These are phyloP conservation scores for Pagetopsis macropterus DNA, from an alignment of 2,797 vertebrate species.

Conservation along the genomic window DNA sequence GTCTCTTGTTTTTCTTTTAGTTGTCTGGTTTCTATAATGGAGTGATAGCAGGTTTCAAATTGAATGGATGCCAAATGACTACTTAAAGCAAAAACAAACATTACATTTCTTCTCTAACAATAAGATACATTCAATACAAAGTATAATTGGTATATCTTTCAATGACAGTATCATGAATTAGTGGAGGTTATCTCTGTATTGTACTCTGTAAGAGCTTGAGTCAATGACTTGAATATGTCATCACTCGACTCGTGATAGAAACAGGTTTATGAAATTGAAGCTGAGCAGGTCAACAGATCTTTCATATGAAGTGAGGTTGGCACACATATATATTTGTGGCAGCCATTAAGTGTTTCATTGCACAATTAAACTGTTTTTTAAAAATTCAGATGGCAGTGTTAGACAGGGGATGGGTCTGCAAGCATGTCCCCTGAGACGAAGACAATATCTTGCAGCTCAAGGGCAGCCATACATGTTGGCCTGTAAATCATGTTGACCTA, in stretches of 20 bases:
- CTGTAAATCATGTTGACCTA: conserved; percentile 73
- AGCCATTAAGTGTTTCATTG: conserved; percentile 35
- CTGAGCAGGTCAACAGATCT: conserved; percentile 33
- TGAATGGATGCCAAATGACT: background rate
- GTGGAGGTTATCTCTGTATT: background rate
- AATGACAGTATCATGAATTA: conserved; percentile 22
- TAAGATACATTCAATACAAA: background rate
- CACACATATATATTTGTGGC: conserved; percentile 35
- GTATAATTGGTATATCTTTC: background rate
- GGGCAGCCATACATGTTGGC: conserved; percentile 66
- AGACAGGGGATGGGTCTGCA: conserved; percentile 22
- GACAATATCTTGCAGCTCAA: conserved; percentile 53
- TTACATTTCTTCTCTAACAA: background rate
- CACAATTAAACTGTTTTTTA: conserved; percentile 6
- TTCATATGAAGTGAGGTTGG: conserved; percentile 32
- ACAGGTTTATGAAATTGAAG: conserved; percentile 39
- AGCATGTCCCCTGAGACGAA: conserved; percentile 36
- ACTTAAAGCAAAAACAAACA: background rate
- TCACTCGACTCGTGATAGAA: conserved; percentile 25
- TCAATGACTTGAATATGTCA: conserved; percentile 32
- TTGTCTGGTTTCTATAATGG: conserved; percentile 12
- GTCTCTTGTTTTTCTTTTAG: background rate
- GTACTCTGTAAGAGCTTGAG: background rate
- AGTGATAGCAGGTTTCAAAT: background rate
- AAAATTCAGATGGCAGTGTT: conserved; percentile 29